A percentile compares a stretch with the other conserved stretches of the same genome.
Evolutionary conservation across 2,888 invertebrate species (phyloP).

Genomic region (Elysia crispata): DNA sequence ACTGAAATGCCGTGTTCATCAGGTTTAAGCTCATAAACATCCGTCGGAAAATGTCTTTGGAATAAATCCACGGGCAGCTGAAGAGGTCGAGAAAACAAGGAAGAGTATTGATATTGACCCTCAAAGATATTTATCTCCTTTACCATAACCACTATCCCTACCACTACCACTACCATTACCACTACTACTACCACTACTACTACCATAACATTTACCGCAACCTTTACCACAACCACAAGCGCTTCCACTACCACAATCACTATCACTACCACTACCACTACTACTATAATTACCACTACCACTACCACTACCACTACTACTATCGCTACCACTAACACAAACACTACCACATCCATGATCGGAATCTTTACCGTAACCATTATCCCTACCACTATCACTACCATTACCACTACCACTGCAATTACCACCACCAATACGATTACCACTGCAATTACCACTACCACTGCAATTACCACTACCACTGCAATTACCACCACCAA

Average conservation of each 20-base stretch:
- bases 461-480: no score
- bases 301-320: constrained; percentile 10
- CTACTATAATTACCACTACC: background rate
- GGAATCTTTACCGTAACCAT: no score
- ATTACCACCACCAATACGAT: no score
- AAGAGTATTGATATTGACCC: no score
- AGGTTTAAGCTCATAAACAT: constrained; percentile 58
- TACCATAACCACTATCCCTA: background rate
- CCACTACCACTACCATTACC: background rate
- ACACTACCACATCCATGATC: background rate
- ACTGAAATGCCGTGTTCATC: constrained; percentile 62
- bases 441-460: no score
- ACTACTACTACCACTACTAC: no score
- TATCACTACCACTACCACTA: constrained; percentile 5
- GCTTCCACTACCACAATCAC: background rate
- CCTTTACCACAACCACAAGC: no score
- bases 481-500: no score
- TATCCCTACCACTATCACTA: background rate
- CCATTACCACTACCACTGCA: background rate
- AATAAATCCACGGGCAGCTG: constrained; percentile 64
- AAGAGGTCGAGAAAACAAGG: constrained; percentile 36
- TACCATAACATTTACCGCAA: no score
- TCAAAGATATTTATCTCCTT: background rate
- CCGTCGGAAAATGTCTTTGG: constrained; percentile 57
- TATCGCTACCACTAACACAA: background rate